Conservation (phyloP, 1,140 invertebrate species). For the Tetramorium parvispinum region DNA sequence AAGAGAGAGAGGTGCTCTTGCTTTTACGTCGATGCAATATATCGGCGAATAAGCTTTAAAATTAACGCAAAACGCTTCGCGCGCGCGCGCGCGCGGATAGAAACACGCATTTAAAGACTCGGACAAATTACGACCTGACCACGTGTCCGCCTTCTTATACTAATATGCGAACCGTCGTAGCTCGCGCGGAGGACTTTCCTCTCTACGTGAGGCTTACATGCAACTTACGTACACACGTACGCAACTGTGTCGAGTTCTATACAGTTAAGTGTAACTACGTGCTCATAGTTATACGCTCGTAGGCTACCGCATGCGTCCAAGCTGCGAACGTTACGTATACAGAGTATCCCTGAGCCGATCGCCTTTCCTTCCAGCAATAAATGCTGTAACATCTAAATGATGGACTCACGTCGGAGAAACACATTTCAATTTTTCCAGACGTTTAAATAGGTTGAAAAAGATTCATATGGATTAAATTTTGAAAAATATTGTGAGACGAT, state of each 20-base stretch:
- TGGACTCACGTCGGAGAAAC: not conserved
- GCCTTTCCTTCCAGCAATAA: not conserved
- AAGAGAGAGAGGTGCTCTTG: not conserved
- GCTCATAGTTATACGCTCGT: constrained; percentile 5
- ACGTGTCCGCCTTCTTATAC: constrained; percentile 59
- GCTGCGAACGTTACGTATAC: not conserved
- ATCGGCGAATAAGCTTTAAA: not conserved
- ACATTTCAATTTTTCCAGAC: not conserved
- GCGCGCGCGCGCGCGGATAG: constrained; percentile 22
- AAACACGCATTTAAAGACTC: constrained; percentile 65
- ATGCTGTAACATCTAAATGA: constrained; percentile 4
- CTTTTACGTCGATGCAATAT: not conserved
- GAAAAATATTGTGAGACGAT: not conserved
- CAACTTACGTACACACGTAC: not conserved
- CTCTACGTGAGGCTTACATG: constrained; percentile 19
- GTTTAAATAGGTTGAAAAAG: not conserved
- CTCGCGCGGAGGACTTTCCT: not conserved
- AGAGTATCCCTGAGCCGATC: constrained; percentile 17
- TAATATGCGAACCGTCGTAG: constrained; percentile 48
- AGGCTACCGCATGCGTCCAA: constrained; percentile 30
- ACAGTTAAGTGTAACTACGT: constrained; percentile 45
- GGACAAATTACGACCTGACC: constrained; percentile 67
- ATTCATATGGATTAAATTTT: not conserved
- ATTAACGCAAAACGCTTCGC: constrained; percentile 1
- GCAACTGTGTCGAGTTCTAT: constrained; percentile 33